Evolutionary conservation across 2,113 vertebrate species (phyloP).

Genomic region (Formicarius rufipectus): DNA sequence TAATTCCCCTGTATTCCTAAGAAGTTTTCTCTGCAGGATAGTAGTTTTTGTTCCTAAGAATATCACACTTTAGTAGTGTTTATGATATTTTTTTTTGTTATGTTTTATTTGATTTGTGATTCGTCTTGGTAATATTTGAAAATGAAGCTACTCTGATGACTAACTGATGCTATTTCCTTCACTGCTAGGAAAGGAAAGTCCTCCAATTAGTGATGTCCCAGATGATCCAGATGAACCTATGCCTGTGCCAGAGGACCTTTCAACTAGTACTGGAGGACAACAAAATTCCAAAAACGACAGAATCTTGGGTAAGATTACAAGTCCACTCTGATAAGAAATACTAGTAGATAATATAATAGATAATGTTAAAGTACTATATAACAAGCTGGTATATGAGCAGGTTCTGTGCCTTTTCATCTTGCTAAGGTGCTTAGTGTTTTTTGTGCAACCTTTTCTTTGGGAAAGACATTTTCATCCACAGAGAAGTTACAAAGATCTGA

Average conservation of each 20-base stretch:
- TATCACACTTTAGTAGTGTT: background rate
- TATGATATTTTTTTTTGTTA: background rate
- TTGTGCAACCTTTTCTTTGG: background rate
- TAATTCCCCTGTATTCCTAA: background rate
- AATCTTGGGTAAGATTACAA: constrained; percentile 78
- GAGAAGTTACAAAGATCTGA: background rate
- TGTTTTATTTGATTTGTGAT: background rate
- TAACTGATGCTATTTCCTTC: constrained; percentile 27
- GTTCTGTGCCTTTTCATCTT: background rate
- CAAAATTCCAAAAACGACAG: constrained; percentile 86
- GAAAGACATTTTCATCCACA: background rate
- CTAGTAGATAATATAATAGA: background rate
- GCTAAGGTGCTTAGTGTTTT: background rate
- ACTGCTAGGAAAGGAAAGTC: constrained; percentile 87
- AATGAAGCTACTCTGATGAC: background rate
- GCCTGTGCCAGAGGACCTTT: constrained; percentile 98
- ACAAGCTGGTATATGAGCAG: background rate
- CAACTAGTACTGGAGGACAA: constrained; percentile 86
- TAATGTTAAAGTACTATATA: background rate
- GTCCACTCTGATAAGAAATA: background rate
- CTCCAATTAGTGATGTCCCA: constrained; percentile 82
- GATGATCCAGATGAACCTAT: constrained; percentile 94
- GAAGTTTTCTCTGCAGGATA: background rate
- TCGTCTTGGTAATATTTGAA: background rate
- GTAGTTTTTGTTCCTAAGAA: background rate